Percentiles rank a stretch among this genome's conserved stretches.
phyloP scores from a whole-genome alignment of 2,113 vertebrate genomes.

The Salminus brasiliensis region DNA sequence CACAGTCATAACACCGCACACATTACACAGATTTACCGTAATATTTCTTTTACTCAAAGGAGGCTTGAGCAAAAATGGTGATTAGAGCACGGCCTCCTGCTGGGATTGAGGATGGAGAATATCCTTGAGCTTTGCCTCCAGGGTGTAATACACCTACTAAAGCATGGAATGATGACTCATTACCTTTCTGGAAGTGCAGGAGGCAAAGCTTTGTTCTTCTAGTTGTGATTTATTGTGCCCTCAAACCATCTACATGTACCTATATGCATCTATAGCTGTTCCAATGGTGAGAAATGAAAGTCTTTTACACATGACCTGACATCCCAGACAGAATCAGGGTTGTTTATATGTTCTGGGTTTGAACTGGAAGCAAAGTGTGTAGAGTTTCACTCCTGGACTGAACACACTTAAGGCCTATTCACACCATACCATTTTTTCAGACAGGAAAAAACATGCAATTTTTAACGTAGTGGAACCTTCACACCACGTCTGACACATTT shows the following conservation, averaged over 20 bases:
- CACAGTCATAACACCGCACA: neutral
- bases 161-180: neutral
- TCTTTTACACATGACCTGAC: too few relatives aligned
- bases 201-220: neutral
- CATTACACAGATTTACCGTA: neutral
- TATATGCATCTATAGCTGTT: neutral
- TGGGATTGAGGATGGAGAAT: neutral
- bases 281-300: too few relatives aligned
- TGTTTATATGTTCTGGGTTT: too few relatives aligned
- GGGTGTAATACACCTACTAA: neutral
- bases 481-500: too few relatives aligned
- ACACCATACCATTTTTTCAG: too few relatives aligned
- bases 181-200: neutral
- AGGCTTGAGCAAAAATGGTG: neutral
- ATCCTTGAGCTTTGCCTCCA: neutral
- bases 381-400: too few relatives aligned
- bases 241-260: neutral
- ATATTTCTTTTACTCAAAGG: slow-evolving; percentile 23
- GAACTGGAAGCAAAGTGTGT: too few relatives aligned
- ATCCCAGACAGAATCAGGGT: too few relatives aligned
- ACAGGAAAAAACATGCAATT: too few relatives aligned
- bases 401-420: too few relatives aligned
- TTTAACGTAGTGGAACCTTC: too few relatives aligned
- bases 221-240: neutral
- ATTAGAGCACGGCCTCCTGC: slow-evolving; percentile 2